Percentiles rank a stretch among this genome's conserved stretches.
Conservation (phyloP, 1,140 invertebrate genomes). For the Cotesia vestalis region DNA sequence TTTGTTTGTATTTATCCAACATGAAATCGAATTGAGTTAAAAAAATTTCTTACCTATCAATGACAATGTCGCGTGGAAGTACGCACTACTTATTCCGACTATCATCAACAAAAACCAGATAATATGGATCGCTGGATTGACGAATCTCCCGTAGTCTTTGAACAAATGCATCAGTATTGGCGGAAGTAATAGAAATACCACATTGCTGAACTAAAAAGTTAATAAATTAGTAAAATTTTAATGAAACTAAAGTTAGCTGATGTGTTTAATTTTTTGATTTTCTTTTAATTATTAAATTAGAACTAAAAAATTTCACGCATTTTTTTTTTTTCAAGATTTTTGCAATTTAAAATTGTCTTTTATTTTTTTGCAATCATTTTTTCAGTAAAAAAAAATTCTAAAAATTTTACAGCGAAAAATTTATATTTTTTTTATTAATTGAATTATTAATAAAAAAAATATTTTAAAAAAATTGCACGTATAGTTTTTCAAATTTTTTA, state of each 20-base stretch:
- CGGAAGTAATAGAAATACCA: slow-evolving; percentile 79
- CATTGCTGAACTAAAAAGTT: slow-evolving; percentile 76
- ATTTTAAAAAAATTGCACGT: too few species aligned
- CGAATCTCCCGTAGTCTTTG: slow-evolving; percentile 76
- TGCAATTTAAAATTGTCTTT: too few species aligned
- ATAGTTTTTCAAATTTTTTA: too few species aligned
- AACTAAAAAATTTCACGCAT: too few species aligned
- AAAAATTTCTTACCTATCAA: slow-evolving; percentile 70
- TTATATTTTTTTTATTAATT: too few species aligned
- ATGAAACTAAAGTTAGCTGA: neutral
- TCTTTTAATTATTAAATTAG: too few species aligned
- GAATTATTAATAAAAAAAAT: too few species aligned
- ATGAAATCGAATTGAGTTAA: slow-evolving; percentile 1
- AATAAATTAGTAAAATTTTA: slow-evolving; percentile 10
- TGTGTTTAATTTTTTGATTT: neutral
- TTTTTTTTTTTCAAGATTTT: too few species aligned
- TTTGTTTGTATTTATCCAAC: neutral
- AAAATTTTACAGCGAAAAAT: too few species aligned
- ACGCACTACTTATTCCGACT: slow-evolving; percentile 81
- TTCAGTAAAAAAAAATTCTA: too few species aligned
- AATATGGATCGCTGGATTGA: slow-evolving; percentile 79
- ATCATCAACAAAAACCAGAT: slow-evolving; percentile 80
- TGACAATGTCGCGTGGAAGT: slow-evolving; percentile 85
- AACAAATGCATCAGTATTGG: slow-evolving; percentile 80
- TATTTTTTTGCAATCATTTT: too few species aligned